Conservation (phyloP, 2,797 vertebrate genomes). For the Manis crassicaudata region DNA sequence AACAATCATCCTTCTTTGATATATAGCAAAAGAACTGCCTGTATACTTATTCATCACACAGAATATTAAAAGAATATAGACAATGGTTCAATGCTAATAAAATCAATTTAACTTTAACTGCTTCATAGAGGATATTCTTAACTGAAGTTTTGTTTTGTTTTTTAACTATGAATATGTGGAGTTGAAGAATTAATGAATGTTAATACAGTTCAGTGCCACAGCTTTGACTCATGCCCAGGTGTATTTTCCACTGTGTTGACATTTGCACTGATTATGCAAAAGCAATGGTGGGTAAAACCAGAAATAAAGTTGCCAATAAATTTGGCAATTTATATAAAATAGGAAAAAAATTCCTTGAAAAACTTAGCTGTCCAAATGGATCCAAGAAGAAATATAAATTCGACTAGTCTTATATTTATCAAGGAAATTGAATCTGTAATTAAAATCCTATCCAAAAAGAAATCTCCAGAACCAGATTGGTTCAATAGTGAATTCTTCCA, state of each 20-base stretch:
- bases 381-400: not conserved
- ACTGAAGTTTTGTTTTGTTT: not conserved
- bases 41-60: not conserved
- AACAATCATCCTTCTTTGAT: not conserved
- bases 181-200: not conserved
- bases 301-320: not conserved
- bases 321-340: not conserved
- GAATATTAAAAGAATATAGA: not conserved
- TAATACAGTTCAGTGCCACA: not conserved
- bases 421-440: not conserved
- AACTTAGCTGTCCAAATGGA: not conserved
- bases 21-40: not conserved
- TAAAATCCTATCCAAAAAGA: not conserved
- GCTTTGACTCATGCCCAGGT: not conserved
- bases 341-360: not conserved
- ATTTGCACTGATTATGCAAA: not conserved
- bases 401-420: not conserved
- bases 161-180: not conserved
- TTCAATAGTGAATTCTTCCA: not conserved
- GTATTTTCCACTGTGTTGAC: not conserved
- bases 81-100: not conserved
- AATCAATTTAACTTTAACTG: not conserved
- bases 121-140: not conserved
- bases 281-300: not conserved
- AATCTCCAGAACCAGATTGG: not conserved